Evolutionary conservation across 2,888 invertebrate species (phyloP).

Genomic region (Campoplex capitator): DNA sequence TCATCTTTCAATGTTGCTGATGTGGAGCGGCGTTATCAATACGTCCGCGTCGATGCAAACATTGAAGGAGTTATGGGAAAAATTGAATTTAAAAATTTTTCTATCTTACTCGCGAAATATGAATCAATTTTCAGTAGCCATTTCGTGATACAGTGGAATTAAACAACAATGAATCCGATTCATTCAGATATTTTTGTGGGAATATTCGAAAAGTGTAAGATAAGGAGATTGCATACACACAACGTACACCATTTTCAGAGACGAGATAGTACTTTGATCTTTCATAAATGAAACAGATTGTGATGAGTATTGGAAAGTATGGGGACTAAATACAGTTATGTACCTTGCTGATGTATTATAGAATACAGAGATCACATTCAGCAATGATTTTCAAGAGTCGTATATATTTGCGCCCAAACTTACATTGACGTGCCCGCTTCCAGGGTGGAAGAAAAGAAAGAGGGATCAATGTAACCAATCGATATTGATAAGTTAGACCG

Average conservation of each 20-base stretch:
- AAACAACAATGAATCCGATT: slow-evolving; percentile 1
- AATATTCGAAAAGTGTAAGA: background rate
- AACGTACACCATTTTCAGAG: background rate
- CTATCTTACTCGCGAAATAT: slow-evolving; percentile 8
- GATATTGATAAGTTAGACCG: slow-evolving; percentile 80
- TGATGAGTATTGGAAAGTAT: slow-evolving; percentile 14
- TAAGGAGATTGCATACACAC: slow-evolving; percentile 20
- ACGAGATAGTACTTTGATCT: slow-evolving; percentile 24
- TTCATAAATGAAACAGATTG: slow-evolving; percentile 18
- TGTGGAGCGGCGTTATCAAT: background rate
- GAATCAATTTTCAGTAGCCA: slow-evolving; percentile 19
- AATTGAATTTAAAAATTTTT: background rate
- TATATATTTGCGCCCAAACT: slow-evolving; percentile 33
- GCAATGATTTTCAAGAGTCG: slow-evolving; percentile 55
- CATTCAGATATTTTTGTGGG: background rate
- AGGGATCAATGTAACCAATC: slow-evolving; percentile 78
- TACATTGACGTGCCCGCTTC: slow-evolving; percentile 37
- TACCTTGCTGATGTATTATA: background rate
- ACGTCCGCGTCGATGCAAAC: slow-evolving; percentile 5
- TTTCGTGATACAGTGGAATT: slow-evolving; percentile 4
- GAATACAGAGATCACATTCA: slow-evolving; percentile 57
- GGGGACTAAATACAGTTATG: background rate
- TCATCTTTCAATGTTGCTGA: slow-evolving; percentile 24
- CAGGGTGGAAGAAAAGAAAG: slow-evolving; percentile 31
- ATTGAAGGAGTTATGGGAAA: background rate